A percentile compares a stretch with the other conserved stretches of the same genome.
Conservation (phyloP, 1,140 invertebrate species). For the Diuraphis noxia region DNA sequence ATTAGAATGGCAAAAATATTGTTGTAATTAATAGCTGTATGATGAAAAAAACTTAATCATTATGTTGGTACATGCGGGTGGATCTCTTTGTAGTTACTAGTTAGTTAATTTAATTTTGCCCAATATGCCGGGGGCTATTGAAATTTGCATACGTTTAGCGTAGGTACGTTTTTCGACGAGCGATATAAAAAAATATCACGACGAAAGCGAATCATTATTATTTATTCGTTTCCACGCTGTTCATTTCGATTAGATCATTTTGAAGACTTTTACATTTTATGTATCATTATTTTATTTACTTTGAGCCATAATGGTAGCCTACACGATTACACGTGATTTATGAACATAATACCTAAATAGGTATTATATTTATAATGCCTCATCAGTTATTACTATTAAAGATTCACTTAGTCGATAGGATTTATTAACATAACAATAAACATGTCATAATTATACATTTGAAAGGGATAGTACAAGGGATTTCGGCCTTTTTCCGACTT, state of each 20-base stretch:
- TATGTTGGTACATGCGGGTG: not conserved
- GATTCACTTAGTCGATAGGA: too few relatives aligned
- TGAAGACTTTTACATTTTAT: not conserved
- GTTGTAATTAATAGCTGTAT: not conserved
- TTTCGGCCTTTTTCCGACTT: not conserved
- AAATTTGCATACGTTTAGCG: not conserved
- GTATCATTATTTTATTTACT: not conserved
- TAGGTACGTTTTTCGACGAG: not conserved
- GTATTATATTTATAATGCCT: too few relatives aligned
- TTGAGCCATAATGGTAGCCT: not conserved
- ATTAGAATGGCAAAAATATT: not conserved
- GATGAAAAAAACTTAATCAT: not conserved
- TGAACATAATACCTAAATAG: too few relatives aligned
- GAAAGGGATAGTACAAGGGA: not conserved
- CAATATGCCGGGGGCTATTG: not conserved
- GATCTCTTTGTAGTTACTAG: not conserved
- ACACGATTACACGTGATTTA: not conserved
- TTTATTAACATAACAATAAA: not conserved
- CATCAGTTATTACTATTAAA: too few relatives aligned
- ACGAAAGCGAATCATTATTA: not conserved
- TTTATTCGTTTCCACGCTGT: not conserved
- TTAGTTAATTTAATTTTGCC: not conserved
- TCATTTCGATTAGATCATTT: not conserved
- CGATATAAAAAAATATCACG: not conserved
- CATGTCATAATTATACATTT: not conserved